Base-by-base conservation (phyloP, 2,888 invertebrate genomes). In the Drosophila fulvimacula region DNA sequence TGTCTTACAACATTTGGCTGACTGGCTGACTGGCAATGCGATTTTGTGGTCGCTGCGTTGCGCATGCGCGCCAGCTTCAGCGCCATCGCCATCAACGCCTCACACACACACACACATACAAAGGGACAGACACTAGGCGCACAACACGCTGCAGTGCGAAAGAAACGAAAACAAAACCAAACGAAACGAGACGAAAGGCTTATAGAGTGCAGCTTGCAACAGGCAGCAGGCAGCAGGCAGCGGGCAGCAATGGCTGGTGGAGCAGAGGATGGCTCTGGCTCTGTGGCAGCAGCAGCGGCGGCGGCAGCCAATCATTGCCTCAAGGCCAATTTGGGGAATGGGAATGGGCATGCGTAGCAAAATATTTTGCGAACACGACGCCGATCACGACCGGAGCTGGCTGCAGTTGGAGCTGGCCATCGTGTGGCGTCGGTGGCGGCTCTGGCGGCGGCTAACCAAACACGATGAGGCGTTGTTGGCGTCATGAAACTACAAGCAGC, bases 391-490 rank as follows among this genome's bases (percentile, higher is more conserved):
- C 70, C 72, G 46, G 30, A 49, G 42, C 42, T 53, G 36, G 42
- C 39, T 46, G 36, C 9, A 39, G 39, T 36, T 32, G 62, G 62
- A 57, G 39, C 49, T 38, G 53, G 57, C 57, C 67, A 52, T 73
- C 80, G 75, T 80, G 80, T 83, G 79, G 81, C 86, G 76, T 80
- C 82, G 83, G 86, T 86, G 86, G 88, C 85, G 86, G 81, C 86
- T 88, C 87, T 84, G 86, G 82, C 86, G 90, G 90, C 91, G 90
- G 89, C 90, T 89, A 81, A 84, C 79, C 89, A 89, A 90, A 90
- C 90, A 91, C 91, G 90, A 89, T 84, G 90, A 91, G 90, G 90
- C 90, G 90, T 90, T 90, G 91, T 90, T 89, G 85, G 86, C 90
- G 90, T 90, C 90, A 91, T 90, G 80, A 89, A 90, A 82, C 90